Base-by-base conservation (phyloP, 2,888 invertebrate species). In the Brenthis daphne region DNA sequence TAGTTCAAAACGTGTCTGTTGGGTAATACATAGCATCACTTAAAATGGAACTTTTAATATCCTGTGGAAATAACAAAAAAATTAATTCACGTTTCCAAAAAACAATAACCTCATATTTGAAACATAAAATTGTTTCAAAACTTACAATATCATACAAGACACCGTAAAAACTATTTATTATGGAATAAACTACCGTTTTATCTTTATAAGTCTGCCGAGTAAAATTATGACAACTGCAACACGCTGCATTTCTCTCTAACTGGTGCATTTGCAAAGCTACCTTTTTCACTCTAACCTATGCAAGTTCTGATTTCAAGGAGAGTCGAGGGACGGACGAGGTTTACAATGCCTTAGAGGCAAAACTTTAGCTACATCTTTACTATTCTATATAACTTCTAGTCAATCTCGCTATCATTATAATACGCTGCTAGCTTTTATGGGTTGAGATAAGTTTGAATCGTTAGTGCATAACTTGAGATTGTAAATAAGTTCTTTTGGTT, bases 171-270 rank as follows among this genome's bases (percentile, higher is more conserved):
- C 65, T 67, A 55, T 67, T 69, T 65, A 69, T 57, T 69, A 54
- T 68, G 53, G 67, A 65, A 71, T 73, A 73, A 67, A 69, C 77
- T 82, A 81, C 82, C 76, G 84, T 82, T 89, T 92, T 92, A 92
- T 93, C 93, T 92, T 89, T 91, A 92, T 93, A 89, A 91, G 91
- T 92, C 93, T 89, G 89, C 90, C 86, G 88, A 87, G 90, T 88
- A 88, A 93, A 94, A 93, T 93, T 93, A 93, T 93, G 93, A 93
- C 93, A 89, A 93, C 93, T 93, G 93, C 93, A 93, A 89, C 88
- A 89, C 86, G 85, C 86, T 68, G 55, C 79, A 24, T 71, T 69
- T 85, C 80, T 74, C 70, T 88, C 86, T 43, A 58, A 58, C 76
- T 6, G 29, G 65, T 48, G 57, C 55, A 20, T 24, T 8, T 20